Evolutionary conservation across 1,140 invertebrate genomes (phyloP), one percentile per base, ranked within the genome.

Genomic region (Hylaeus anthracinus): DNA sequence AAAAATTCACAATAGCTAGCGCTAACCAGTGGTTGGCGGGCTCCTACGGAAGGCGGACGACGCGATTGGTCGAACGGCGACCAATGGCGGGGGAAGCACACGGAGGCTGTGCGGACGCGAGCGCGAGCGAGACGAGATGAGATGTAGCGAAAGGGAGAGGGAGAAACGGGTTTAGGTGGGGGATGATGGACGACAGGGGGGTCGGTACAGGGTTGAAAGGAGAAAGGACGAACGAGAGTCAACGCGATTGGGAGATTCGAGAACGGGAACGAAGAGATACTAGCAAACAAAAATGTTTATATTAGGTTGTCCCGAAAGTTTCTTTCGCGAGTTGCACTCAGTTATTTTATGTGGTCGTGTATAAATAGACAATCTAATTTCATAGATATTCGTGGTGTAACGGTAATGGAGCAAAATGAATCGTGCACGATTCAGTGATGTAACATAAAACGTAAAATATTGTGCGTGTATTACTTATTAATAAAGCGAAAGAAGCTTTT

Each of bases 1-100:
- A 88, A 90, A 89, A 90, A 91, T 88, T 71, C 76, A 60, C 61
- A 51, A 72, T 45, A 41, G 80, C 63, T 70, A 83, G 72, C 69
- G 72, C 56, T 58, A 12, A 65, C 9, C 14, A 14, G 45, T n/a
- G 70, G 85, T 88, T 89, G 87, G 89, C 55, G 41, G 79, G 86
- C 58, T 80, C 81, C 43, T 56, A 53, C 39, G 77, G 86, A 88
- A 88, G 15, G 60, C 53, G 4, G 3, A 56, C 37, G 3, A 5
- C 10, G 45, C 58, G 5, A 88, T 88, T 88, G 86, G 86, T 39
- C 71, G 72, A 5, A 8, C 37, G 60, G 39, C 41, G 0, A 53
- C n/a, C n/a, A n/a, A n/a, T 12, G 3, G 39, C n/a, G 10, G 66
- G 45, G 74, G 70, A 45, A 74, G 26, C 61, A 41, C 53, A 60